Evolutionary conservation across 1,140 invertebrate species (phyloP).

Genomic region (Nautilus pompilius): DNA sequence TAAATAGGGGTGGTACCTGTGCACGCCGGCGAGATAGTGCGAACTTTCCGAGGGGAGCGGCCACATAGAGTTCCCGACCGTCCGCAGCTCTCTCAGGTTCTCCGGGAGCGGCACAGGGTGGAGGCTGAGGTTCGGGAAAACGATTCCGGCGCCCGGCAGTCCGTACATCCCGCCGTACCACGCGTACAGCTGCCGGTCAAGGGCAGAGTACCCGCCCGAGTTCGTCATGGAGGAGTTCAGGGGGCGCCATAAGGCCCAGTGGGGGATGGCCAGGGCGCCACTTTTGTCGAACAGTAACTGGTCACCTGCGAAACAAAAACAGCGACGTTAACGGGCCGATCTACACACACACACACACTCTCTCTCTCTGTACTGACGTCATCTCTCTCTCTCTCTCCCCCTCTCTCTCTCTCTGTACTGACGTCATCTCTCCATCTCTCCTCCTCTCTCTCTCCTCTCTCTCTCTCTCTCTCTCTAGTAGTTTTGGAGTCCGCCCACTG

Average conservation of each 20-base stretch:
- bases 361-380: too few species aligned
- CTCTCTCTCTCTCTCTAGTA: too few species aligned
- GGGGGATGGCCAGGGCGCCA: neutral
- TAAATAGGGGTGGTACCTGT: neutral
- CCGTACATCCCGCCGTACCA: neutral
- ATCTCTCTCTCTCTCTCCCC: too few species aligned
- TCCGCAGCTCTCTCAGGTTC: neutral
- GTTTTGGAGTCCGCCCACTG: too few species aligned
- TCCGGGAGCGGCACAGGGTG: neutral
- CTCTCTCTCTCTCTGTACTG: too few species aligned
- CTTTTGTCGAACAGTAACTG: neutral
- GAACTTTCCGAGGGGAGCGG: neutral
- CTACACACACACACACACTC: too few species aligned
- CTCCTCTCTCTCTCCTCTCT: too few species aligned
- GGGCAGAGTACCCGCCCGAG: neutral
- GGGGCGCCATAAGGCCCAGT: neutral
- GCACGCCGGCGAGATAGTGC: neutral
- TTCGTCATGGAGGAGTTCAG: constrained; percentile 6
- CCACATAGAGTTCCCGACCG: neutral
- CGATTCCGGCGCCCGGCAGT: neutral
- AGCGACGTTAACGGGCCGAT: too few species aligned
- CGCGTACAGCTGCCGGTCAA: constrained; percentile 1
- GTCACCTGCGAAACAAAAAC: too few species aligned
- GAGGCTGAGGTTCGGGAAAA: neutral
- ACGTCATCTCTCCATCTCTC: too few species aligned